A percentile compares a stretch with the other conserved stretches of the same genome.
Conservation (phyloP, 2,113 vertebrate genomes). For the Acrocephalus kingi region DNA sequence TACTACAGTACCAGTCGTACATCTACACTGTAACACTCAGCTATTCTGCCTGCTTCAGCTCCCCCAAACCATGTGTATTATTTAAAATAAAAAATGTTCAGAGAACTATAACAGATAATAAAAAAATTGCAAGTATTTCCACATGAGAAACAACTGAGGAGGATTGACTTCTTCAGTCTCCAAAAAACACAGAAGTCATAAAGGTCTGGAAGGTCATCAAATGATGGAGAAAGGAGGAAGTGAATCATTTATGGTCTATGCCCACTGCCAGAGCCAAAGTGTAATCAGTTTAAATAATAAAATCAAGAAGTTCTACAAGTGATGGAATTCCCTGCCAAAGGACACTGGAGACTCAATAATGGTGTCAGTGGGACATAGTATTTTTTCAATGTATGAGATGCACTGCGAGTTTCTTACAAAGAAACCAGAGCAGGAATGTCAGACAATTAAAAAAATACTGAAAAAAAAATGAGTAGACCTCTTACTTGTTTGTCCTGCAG, state of each 20-base stretch:
- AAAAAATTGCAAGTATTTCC: neutral
- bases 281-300: neutral
- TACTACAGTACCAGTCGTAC: neutral
- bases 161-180: neutral
- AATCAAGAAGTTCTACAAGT: neutral
- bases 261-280: neutral
- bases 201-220: neutral
- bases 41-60: neutral
- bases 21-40: neutral
- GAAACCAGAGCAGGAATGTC: neutral
- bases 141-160: neutral
- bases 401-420: neutral
- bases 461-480: neutral
- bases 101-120: neutral
- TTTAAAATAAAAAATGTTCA: neutral
- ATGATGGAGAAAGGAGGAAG: neutral
- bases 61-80: neutral
- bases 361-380: neutral
- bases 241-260: fast-evolving
- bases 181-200: neutral
- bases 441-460: neutral
- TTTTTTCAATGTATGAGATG: neutral
- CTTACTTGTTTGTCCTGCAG: neutral
- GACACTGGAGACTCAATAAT: neutral
- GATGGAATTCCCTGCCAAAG: neutral